Evolutionary conservation across 2,888 invertebrate genomes (phyloP).

Genomic region (Drosophila percnosoma): DNA sequence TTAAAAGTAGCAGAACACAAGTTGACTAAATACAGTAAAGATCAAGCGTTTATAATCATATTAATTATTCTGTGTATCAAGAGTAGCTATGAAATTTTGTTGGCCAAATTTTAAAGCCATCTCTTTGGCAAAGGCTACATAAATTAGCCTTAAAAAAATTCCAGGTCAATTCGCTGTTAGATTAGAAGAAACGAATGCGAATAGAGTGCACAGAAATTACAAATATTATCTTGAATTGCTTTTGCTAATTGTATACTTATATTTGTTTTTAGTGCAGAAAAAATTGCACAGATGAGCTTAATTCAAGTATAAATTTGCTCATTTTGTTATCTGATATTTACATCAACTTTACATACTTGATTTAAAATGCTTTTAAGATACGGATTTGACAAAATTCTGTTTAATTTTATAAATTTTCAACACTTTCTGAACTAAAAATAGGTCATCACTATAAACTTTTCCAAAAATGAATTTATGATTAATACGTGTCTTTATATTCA

Average conservation of each 20-base stretch:
- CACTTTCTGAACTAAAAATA: background rate
- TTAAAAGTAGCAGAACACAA: background rate
- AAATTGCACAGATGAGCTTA: background rate
- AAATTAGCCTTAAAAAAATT: background rate
- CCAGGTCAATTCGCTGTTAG: background rate
- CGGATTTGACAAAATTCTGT: background rate
- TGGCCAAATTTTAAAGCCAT: background rate
- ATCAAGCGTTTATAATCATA: background rate
- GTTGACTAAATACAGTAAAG: background rate
- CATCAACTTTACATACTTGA: background rate
- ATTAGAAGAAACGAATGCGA: background rate
- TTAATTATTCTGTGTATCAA: too few species aligned
- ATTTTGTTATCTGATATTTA: background rate
- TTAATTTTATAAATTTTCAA: background rate
- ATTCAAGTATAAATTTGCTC: background rate
- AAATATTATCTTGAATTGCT: background rate
- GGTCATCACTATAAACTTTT: background rate
- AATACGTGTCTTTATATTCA: background rate
- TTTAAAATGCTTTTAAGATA: background rate
- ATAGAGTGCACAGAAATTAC: background rate
- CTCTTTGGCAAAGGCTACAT: background rate
- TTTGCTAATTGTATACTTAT: background rate
- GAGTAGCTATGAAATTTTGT: background rate
- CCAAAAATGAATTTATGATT: background rate
- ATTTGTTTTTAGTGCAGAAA: conserved; percentile 1